Conservation (phyloP, 2,113 vertebrate genomes). For the Reinhardtius hippoglossoides region DNA sequence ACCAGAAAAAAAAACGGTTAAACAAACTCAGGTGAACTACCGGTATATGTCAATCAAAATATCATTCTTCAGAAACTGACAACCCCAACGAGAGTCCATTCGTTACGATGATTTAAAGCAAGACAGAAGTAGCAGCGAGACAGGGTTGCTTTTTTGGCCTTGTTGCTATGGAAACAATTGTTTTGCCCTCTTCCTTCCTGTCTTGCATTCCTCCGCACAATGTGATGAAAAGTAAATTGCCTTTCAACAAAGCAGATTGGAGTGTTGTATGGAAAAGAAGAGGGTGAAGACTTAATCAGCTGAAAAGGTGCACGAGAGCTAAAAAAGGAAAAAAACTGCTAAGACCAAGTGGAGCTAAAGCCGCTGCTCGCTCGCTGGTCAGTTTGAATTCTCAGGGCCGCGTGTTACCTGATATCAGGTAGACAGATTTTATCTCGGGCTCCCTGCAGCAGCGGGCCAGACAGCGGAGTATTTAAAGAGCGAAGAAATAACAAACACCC, state of each 20-base stretch:
- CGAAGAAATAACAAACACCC: slow-evolving; percentile 72
- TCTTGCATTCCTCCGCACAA: slow-evolving; percentile 81
- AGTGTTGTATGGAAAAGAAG: slow-evolving; percentile 74
- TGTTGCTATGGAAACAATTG: slow-evolving; percentile 80
- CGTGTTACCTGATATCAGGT: slow-evolving; percentile 82
- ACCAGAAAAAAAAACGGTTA: slow-evolving; percentile 35
- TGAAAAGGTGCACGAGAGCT: slow-evolving; percentile 70
- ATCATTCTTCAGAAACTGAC: slow-evolving; percentile 8
- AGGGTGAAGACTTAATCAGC: slow-evolving; percentile 58
- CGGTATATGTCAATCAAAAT: slow-evolving; percentile 58
- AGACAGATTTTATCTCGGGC: slow-evolving; percentile 81
- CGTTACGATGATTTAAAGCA: slow-evolving; percentile 30
- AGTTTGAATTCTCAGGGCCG: slow-evolving; percentile 69
- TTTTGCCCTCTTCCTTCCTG: slow-evolving; percentile 83
- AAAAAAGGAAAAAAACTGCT: slow-evolving; percentile 48
- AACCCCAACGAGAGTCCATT: slow-evolving; percentile 5
- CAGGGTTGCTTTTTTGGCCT: slow-evolving; percentile 39
- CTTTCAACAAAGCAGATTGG: slow-evolving; percentile 78
- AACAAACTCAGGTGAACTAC: slow-evolving; percentile 46
- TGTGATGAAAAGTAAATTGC: slow-evolving; percentile 84
- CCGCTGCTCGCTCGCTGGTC: slow-evolving; percentile 64
- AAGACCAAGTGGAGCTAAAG: slow-evolving; percentile 49
- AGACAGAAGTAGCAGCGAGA: slow-evolving; percentile 24
- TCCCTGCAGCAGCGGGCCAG: slow-evolving; percentile 62
- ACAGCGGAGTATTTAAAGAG: slow-evolving; percentile 67